phyloP scores from a whole-genome alignment of 35 echinoderm and acorn worm species.

The Chiridota heheva region DNA sequence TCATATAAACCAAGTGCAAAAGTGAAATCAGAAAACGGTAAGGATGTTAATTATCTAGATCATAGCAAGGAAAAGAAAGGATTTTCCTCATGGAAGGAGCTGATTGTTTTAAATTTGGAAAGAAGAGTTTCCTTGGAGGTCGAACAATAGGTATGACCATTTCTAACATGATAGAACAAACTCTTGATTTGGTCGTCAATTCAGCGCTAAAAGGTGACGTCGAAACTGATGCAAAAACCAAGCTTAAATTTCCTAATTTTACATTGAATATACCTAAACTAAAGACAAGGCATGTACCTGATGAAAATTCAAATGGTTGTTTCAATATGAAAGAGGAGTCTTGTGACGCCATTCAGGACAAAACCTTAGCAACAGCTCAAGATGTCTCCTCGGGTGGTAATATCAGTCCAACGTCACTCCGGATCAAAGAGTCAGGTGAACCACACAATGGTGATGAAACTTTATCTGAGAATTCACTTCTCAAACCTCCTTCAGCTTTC shows the following conservation, averaged over 20 bases:
- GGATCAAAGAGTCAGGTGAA: not conserved
- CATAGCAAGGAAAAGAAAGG: conserved; percentile 3
- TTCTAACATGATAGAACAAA: conserved; percentile 92
- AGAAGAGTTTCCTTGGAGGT: not conserved
- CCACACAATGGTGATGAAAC: not conserved
- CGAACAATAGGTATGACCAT: conserved; percentile 76
- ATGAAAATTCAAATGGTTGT: not conserved
- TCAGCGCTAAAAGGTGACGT: conserved; percentile 44
- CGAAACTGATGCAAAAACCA: not conserved
- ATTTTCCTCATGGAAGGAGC: not conserved
- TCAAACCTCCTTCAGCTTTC: not conserved
- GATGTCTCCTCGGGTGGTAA: not conserved
- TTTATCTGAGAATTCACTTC: not conserved
- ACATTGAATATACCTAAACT: not conserved
- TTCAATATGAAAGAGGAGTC: conserved; percentile 3
- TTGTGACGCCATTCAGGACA: not conserved
- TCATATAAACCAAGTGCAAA: not conserved
- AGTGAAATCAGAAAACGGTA: not conserved
- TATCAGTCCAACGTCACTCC: no score
- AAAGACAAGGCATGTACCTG: not conserved
- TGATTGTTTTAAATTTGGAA: not conserved
- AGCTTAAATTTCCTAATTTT: not conserved
- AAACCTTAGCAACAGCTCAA: not conserved
- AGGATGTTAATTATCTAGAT: not conserved
- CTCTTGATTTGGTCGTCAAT: conserved; percentile 70